These are phyloP conservation scores for Drosophila murphyi DNA, from an alignment of 1,140 invertebrate genomes.

Conservation along the genomic window DNA sequence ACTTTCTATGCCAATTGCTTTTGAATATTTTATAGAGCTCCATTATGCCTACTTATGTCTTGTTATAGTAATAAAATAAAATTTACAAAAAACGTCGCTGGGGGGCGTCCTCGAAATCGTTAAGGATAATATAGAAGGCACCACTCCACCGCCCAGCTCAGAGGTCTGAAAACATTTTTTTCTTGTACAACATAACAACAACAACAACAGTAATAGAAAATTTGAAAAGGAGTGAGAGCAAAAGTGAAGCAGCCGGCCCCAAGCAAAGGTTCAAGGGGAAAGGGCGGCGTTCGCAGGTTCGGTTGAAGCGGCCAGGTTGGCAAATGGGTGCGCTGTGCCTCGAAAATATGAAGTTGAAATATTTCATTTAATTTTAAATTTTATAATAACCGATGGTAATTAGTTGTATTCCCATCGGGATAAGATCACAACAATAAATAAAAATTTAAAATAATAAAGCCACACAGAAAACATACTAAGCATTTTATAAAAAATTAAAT, in stretches of 20 bases:
- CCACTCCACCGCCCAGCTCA: conserved; percentile 24
- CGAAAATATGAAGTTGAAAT: not conserved
- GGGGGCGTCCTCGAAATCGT: conserved; percentile 45
- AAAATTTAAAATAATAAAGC: too few relatives aligned
- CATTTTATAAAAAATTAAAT: too few relatives aligned
- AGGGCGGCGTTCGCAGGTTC: not conserved
- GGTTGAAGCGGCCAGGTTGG: conserved; percentile 17
- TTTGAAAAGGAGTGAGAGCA: conserved; percentile 26
- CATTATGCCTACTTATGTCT: conserved; percentile 84
- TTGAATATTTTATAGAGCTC: conserved; percentile 83
- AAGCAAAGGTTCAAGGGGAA: conserved; percentile 15
- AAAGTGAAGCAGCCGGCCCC: conserved; percentile 22
- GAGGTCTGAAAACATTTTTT: conserved; percentile 48
- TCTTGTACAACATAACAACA: conserved; percentile 41
- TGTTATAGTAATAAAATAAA: conserved; percentile 84
- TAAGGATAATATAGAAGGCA: conserved; percentile 58
- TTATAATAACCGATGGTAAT: too few relatives aligned
- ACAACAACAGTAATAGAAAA: conserved; percentile 29
- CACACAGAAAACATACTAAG: too few relatives aligned
- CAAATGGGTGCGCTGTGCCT: not conserved
- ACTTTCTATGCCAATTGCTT: conserved; percentile 80
- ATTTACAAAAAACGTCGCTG: conserved; percentile 62
- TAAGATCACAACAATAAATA: too few relatives aligned
- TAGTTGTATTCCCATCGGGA: too few relatives aligned
- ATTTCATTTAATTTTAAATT: not conserved